Evolutionary conservation across 2,888 invertebrate genomes (phyloP).

Genomic region (Chrysina gloriosa): DNA sequence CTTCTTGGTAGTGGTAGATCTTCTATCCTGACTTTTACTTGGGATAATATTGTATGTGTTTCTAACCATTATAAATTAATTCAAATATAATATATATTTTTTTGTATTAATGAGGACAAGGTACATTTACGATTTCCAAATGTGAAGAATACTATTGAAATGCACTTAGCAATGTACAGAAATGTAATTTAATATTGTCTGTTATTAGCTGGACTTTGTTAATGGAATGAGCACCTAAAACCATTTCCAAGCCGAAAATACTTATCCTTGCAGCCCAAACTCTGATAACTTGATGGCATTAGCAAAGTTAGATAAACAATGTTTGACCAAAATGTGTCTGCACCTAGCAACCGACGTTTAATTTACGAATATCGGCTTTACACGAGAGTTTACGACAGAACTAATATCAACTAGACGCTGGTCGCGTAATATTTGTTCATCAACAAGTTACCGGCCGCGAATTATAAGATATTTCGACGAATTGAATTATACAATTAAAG

Average conservation of each 20-base stretch:
- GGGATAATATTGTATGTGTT: too few species aligned
- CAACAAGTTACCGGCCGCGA: slow-evolving; percentile 34
- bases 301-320: slow-evolving; percentile 8
- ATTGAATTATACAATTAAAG: slow-evolving; percentile 41
- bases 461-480: slow-evolving; percentile 40
- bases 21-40: too few species aligned
- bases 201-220: not conserved
- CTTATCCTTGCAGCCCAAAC: too few species aligned
- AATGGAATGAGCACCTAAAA: not conserved
- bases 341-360: not conserved
- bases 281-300: not conserved
- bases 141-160: not conserved
- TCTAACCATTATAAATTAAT: too few species aligned
- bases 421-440: slow-evolving; percentile 29
- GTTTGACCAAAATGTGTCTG: slow-evolving; percentile 3
- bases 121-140: too few species aligned
- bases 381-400: not conserved
- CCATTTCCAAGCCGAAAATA: too few species aligned
- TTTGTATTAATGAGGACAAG: too few species aligned
- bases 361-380: slow-evolving; percentile 16
- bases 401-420: slow-evolving; percentile 3
- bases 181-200: not conserved
- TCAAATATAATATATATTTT: too few species aligned
- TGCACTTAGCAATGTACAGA: not conserved
- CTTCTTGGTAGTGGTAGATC: too few species aligned